A percentile compares a stretch with the other conserved stretches of the same genome.
Conservation (phyloP, 2,888 invertebrate species). For the Stenodema calcarata region DNA sequence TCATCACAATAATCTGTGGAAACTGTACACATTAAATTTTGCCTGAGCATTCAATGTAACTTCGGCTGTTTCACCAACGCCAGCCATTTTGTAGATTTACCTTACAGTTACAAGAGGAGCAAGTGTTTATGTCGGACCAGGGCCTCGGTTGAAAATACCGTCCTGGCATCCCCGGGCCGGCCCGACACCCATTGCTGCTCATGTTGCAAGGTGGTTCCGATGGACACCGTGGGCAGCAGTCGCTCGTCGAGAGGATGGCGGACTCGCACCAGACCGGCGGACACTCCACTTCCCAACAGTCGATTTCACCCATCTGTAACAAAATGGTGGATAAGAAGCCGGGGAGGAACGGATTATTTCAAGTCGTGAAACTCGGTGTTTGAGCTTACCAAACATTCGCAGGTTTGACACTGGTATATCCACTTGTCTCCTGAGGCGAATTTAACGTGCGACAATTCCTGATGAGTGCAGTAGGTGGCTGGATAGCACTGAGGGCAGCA, state of each 20-base stretch:
- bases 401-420: constrained; percentile 90
- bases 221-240: constrained; percentile 76
- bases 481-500: constrained; percentile 86
- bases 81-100: constrained; percentile 62
- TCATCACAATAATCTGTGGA: too few species aligned
- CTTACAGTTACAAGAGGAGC: constrained; percentile 78
- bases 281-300: constrained; percentile 88
- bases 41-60: too few species aligned
- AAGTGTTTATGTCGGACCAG: constrained; percentile 68
- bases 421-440: constrained; percentile 84
- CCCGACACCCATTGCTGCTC: constrained; percentile 60
- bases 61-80: too few species aligned
- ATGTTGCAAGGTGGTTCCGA: constrained; percentile 65
- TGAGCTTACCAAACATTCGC: constrained; percentile 81
- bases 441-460: constrained; percentile 76
- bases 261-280: constrained; percentile 73
- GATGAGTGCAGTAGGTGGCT: constrained; percentile 77
- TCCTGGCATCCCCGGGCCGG: constrained; percentile 42
- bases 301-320: constrained; percentile 78
- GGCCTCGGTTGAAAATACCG: constrained; percentile 66
- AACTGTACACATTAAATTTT: too few species aligned
- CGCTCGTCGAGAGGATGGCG: constrained; percentile 70
- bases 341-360: not conserved
- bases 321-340: too few species aligned
- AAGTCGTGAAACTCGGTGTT: not conserved